Percentiles rank a stretch among this genome's conserved stretches.
Conservation (phyloP, 2,888 invertebrate genomes). For the Pristionchus entomophagus region DNA sequence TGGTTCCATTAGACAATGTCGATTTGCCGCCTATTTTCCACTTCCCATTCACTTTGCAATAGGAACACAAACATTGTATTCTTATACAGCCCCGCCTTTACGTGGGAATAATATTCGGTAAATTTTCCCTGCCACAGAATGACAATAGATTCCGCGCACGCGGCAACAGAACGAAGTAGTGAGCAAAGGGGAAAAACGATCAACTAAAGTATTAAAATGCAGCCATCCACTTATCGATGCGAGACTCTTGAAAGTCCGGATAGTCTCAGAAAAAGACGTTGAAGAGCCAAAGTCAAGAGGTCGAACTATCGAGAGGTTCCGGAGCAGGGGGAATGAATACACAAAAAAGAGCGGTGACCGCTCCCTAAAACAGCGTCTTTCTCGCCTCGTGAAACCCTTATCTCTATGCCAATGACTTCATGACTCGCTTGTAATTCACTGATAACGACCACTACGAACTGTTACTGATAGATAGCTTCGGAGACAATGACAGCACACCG, state of each 20-base stretch:
- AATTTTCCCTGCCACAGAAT: not conserved
- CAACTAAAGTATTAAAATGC: not conserved
- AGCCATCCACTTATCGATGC: not conserved
- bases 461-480: not conserved
- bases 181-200: not conserved
- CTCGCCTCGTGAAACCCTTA: not conserved
- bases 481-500: not conserved
- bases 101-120: not conserved
- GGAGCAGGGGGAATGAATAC: not conserved
- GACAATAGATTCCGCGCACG: not conserved
- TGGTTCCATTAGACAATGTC: not conserved
- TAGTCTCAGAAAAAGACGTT: not conserved
- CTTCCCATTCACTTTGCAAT: not conserved
- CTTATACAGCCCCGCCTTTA: not conserved
- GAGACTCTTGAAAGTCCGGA: not conserved
- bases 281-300: slow-evolving; percentile 5
- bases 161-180: not conserved
- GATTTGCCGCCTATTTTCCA: slow-evolving; percentile 2
- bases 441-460: not conserved
- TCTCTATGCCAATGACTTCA: not conserved
- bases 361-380: not conserved
- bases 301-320: not conserved
- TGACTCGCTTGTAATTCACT: not conserved
- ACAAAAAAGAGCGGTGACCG: not conserved
- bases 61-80: not conserved